phyloP scores from a whole-genome alignment of 2,113 vertebrate species.

The Neogale vison region DNA sequence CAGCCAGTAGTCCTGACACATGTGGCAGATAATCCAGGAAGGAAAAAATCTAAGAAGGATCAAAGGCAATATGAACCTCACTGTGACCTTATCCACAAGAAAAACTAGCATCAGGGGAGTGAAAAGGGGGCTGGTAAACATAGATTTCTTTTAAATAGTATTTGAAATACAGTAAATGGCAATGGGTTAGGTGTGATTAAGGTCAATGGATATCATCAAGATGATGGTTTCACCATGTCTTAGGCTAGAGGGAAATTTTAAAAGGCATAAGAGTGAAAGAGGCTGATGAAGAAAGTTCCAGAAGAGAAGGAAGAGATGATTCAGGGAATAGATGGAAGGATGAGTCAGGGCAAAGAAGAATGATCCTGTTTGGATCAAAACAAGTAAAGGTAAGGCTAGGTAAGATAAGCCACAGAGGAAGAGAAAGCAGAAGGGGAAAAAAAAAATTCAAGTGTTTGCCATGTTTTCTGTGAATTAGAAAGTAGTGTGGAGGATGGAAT shows the following conservation, averaged over 20 bases:
- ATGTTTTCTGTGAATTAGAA: background rate
- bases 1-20: too few species aligned
- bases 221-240: background rate
- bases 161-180: background rate
- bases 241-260: background rate
- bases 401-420: background rate
- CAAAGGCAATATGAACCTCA: background rate
- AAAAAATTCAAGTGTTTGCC: background rate
- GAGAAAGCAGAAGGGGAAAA: background rate
- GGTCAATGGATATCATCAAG: background rate
- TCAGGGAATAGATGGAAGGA: background rate
- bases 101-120: background rate
- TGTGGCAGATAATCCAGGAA: background rate
- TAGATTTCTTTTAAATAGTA: background rate
- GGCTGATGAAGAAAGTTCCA: background rate
- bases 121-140: background rate
- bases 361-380: background rate
- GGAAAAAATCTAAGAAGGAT: background rate
- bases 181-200: background rate
- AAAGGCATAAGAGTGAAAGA: background rate
- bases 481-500: background rate
- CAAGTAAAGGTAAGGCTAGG: background rate
- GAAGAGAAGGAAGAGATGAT: background rate
- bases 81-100: background rate
- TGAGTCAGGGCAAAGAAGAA: background rate